A percentile compares a stretch with the other conserved stretches of the same genome.
These are phyloP conservation scores for Oligia fasciuncula DNA, from an alignment of 2,888 invertebrate species.

Conservation along the genomic window DNA sequence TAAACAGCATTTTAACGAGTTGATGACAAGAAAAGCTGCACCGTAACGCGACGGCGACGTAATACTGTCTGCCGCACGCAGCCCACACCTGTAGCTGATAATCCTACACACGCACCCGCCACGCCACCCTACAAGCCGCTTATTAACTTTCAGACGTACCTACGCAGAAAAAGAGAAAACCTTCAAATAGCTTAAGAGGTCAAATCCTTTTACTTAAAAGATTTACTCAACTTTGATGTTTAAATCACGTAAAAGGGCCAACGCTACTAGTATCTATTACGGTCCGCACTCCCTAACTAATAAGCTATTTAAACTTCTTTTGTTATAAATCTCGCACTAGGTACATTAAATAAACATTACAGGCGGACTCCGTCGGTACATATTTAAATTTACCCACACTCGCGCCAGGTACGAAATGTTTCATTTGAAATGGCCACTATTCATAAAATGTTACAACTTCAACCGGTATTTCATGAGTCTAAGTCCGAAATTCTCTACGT, in stretches of 20 bases:
- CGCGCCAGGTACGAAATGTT: conserved; percentile 52
- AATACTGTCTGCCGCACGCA: conserved; percentile 27
- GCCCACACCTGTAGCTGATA: conserved; percentile 54
- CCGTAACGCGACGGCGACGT: conserved; percentile 27
- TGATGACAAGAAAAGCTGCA: conserved; percentile 76
- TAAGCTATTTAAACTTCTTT: conserved; percentile 66
- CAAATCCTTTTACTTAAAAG: conserved; percentile 36
- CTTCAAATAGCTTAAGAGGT: conserved; percentile 37
- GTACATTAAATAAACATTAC: conserved; percentile 62
- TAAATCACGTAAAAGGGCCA: conserved; percentile 44
- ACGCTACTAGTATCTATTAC: conserved; percentile 46
- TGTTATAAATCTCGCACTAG: conserved; percentile 68
- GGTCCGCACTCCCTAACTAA: conserved; percentile 34
- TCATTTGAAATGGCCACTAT: conserved; percentile 62
- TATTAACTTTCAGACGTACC: conserved; percentile 48
- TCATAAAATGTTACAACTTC: conserved; percentile 59
- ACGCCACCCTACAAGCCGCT: conserved; percentile 34
- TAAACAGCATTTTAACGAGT: conserved; percentile 83
- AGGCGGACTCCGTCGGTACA: conserved; percentile 51
- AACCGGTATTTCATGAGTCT: conserved; percentile 46
- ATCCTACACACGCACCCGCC: conserved; percentile 54
- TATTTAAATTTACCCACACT: conserved; percentile 64
- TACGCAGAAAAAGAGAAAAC: conserved; percentile 33
- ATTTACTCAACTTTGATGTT: conserved; percentile 48
- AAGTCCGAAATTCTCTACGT: conserved; percentile 40